phyloP scores from a whole-genome alignment of 2,888 invertebrate species.

The Siphlonurus alternatus region DNA sequence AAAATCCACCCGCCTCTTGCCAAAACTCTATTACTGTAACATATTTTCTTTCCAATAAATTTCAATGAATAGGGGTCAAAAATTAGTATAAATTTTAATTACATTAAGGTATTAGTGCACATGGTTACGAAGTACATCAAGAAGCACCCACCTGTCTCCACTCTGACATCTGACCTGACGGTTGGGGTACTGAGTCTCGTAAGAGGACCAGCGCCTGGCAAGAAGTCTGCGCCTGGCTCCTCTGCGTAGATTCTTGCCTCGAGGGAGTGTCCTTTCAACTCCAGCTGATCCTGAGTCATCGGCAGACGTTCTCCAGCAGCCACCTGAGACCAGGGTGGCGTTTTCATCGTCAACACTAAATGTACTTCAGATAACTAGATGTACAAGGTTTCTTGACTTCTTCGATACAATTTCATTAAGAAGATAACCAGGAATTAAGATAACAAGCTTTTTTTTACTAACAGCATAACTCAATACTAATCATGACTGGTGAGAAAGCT shows the following conservation, averaged over 20 bases:
- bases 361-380: too few relatives aligned
- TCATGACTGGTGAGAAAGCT: too few relatives aligned
- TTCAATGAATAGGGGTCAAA: not conserved
- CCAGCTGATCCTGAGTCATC: constrained; percentile 58
- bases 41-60: too few relatives aligned
- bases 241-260: constrained; percentile 97
- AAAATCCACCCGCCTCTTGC: not conserved
- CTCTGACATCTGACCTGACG: constrained; percentile 46
- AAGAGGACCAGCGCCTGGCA: constrained; percentile 85
- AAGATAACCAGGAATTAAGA: constrained; percentile 1
- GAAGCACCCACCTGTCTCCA: constrained; percentile 53
- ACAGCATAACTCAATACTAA: too few relatives aligned
- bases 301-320: constrained; percentile 81
- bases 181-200: constrained; percentile 56
- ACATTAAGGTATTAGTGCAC: too few relatives aligned
- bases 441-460: not conserved
- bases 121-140: too few relatives aligned
- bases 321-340: too few relatives aligned
- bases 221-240: constrained; percentile 50
- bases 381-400: too few relatives aligned
- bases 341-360: too few relatives aligned
- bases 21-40: not conserved
- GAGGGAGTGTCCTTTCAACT: constrained; percentile 72
- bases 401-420: not conserved
- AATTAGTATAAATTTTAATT: too few relatives aligned